Base-by-base conservation (phyloP, 2,888 invertebrate species). In the Operophtera brumata region DNA sequence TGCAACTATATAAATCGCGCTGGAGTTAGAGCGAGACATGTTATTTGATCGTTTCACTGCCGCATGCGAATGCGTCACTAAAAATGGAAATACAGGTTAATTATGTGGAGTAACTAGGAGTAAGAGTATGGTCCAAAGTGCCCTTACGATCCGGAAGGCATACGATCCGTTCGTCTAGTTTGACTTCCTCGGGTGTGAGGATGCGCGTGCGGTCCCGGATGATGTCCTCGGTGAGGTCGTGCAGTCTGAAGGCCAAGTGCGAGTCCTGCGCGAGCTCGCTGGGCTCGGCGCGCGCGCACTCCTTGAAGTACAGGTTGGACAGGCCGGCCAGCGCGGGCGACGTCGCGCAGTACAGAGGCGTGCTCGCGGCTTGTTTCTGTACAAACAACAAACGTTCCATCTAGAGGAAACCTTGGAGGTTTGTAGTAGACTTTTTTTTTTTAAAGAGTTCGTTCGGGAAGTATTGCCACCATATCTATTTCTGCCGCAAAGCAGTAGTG, bases 331-430 rank as follows among this genome's bases (percentile, higher is more conserved):
- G 86, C 65, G 97, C 97, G 1, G 93, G 91, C 0, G 96, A 95
- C 0, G 95, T 94, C 6, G 97, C 96, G 82, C 97, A 97, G 83
- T 94, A 98, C 11, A 98, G 90, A 1, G 94, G 93, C 0, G 98
- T 98, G 59, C 96, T 94, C 0, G 98, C 96, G 8, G 96, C 98
- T 92, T 99, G 98, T 90, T 94, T 94, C 96, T 96, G 77, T 14
- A 87, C 49, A 46, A 20, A 87, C 49, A 46, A 20, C 20, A 4
- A 20, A 20, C 20, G 20, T 20, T 2, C 20, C 20, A 3, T 20
- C n/a, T n/a, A n/a, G n/a, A n/a, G n/a, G n/a, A n/a, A n/a, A n/a
- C n/a, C n/a, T n/a, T n/a, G n/a, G n/a, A n/a, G n/a, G n/a, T n/a
- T n/a, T n/a, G n/a, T n/a, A n/a, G n/a, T n/a, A n/a, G n/a, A n/a